Base-by-base conservation (phyloP, 2,113 vertebrate genomes). In the Danionella cerebrum region DNA sequence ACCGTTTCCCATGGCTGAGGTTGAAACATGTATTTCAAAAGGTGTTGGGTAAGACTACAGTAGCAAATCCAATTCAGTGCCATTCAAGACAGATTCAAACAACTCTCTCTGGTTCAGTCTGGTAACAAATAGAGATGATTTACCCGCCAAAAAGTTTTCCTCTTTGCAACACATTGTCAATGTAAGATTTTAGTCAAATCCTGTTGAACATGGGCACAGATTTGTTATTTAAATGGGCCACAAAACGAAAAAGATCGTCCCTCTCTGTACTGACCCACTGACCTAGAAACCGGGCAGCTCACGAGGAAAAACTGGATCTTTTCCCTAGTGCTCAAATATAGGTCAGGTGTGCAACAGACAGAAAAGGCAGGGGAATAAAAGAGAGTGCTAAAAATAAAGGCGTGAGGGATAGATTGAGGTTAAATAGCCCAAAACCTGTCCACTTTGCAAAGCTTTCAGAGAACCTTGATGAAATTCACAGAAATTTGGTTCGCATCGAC, bases 211-310 rank as follows among this genome's bases (percentile, higher is more conserved):
- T 33, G 10, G 10, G 2, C 19, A 48, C 19, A 48, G 13, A 52
- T 8, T 41, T 39, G 3, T 42, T 18, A 29, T 27, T 42, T 1
- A 44, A 7, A 59, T 42, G 14, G 4, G n/a, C n/a, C n/a, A n/a
- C n/a, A n/a, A n/a, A n/a, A n/a, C n/a, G n/a, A n/a, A 65, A 69
- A 8, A 42, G 35, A 72, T 52, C 69, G 57, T 67, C 69, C 78
- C 53, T 53, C 70, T 48, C 58, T 22, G 38, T 21, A 5, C n/a
- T 82, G 85, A 75, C 84, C 84, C 76, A 88, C 83, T 89, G 84
- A 89, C 86, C 87, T 80, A 89, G 79, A 86, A 89, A 88, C 70
- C 5, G 76, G 52, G 71, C 47, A 51, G 58, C 67, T 16, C 29
- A 77, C 80, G 80, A 82, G 74, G 76, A 75, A 10, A 71, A 69